Percentiles rank a stretch among this genome's conserved stretches.
Evolutionary conservation across 1,140 invertebrate species (phyloP).

Genomic region (Oncopeltus fasciatus): DNA sequence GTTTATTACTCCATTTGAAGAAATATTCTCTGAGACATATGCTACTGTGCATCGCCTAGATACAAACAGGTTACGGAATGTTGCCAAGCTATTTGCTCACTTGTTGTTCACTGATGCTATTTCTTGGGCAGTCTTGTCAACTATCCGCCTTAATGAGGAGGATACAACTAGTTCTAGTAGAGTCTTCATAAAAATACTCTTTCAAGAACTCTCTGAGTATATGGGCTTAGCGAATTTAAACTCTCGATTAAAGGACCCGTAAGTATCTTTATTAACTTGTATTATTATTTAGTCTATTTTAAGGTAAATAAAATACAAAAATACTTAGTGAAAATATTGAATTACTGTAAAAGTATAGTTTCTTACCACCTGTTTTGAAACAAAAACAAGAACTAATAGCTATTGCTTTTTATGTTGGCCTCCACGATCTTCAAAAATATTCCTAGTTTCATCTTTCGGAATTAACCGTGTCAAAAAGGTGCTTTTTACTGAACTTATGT

Average conservation of each 20-base stretch:
- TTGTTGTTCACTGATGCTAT: constrained; percentile 93
- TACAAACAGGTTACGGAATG: constrained; percentile 93
- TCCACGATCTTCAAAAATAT: no score
- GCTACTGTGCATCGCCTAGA: constrained; percentile 85
- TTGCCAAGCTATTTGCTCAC: constrained; percentile 96
- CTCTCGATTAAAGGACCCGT: constrained; percentile 73
- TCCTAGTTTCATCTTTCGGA: no score
- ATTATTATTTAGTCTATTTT: no score
- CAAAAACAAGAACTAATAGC: no score
- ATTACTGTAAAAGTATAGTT: no score
- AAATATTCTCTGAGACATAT: constrained; percentile 92
- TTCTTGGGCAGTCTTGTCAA: constrained; percentile 75
- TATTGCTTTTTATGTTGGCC: no score
- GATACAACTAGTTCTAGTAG: constrained; percentile 94
- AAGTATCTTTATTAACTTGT: no score
- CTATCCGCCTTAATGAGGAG: constrained; percentile 86
- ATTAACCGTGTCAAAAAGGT: no score
- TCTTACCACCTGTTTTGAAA: no score
- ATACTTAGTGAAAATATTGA: no score
- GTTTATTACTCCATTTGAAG: constrained; percentile 84
- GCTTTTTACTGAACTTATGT: no score
- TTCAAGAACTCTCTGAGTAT: constrained; percentile 90
- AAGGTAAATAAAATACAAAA: no score
- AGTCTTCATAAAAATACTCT: constrained; percentile 96
- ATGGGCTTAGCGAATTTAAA: constrained; percentile 90